Evolutionary conservation across 1,140 invertebrate species (phyloP).

Genomic region (Pseudomyrmex cubaensis): DNA sequence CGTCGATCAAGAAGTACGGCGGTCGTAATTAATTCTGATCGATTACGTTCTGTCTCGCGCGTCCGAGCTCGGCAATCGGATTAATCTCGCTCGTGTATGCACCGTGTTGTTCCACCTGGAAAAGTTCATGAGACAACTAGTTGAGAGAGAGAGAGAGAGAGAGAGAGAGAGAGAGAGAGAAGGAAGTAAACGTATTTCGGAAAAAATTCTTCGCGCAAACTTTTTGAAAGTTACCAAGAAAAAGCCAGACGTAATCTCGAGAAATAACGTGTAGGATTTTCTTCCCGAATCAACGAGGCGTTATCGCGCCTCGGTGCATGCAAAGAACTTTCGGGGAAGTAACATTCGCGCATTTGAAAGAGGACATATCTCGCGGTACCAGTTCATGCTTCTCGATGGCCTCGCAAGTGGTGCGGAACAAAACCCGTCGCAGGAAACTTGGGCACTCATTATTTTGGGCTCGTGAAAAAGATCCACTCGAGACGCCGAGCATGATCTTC

Average conservation of each 20-base stretch:
- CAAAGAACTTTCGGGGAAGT: background rate
- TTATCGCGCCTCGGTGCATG: background rate
- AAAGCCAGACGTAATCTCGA: background rate
- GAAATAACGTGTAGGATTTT: background rate
- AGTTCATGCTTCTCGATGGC: constrained; percentile 16
- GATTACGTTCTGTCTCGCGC: constrained; percentile 43
- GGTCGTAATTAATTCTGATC: constrained; percentile 68
- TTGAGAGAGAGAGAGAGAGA: background rate
- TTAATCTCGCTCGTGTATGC: constrained; percentile 20
- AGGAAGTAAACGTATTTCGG: no score
- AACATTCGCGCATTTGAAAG: background rate
- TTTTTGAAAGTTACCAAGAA: background rate
- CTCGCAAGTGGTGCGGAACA: background rate
- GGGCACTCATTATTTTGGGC: constrained; percentile 9
- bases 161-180: background rate
- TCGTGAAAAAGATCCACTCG: constrained; percentile 70
- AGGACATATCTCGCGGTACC: background rate
- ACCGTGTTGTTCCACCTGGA: background rate
- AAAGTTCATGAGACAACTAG: background rate
- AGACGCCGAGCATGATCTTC: constrained; percentile 73
- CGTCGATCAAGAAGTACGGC: constrained; percentile 51
- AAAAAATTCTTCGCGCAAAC: background rate
- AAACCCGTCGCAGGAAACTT: constrained; percentile 26
- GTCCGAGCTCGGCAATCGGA: constrained; percentile 49
- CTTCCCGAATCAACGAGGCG: background rate